phyloP scores from a whole-genome alignment of 2,888 invertebrate species.

The Marasmarcha lunaedactyla region DNA sequence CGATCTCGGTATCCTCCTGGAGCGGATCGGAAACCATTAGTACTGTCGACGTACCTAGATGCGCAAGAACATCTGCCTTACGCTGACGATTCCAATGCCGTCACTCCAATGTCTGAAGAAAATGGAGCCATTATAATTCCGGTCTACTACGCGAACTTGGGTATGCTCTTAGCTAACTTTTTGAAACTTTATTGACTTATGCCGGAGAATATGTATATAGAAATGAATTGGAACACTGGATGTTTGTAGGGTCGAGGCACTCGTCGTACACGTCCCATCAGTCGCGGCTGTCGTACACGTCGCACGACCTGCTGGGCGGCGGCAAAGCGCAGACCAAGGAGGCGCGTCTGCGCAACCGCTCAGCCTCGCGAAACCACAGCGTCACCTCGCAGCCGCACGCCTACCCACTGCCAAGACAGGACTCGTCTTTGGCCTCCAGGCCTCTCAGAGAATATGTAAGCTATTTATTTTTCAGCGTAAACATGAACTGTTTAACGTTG shows the following conservation, averaged over 20 bases:
- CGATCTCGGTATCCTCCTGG: slow-evolving; percentile 84
- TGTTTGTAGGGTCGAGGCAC: slow-evolving; percentile 81
- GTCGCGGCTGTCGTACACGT: slow-evolving; percentile 92
- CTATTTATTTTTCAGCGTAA: too few species aligned
- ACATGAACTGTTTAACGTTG: slow-evolving; percentile 2
- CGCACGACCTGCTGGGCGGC: slow-evolving; percentile 90
- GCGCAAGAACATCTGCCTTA: slow-evolving; percentile 96
- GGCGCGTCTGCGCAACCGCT: slow-evolving; percentile 81
- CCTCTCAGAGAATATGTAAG: slow-evolving; percentile 82
- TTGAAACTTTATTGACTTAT: background rate
- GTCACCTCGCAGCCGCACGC: slow-evolving; percentile 71
- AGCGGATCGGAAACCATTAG: slow-evolving; percentile 92
- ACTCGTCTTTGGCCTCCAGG: slow-evolving; percentile 71
- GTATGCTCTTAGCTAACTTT: slow-evolving; percentile 37
- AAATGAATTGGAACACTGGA: too few species aligned
- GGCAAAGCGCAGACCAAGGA: slow-evolving; percentile 85
- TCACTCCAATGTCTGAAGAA: slow-evolving; percentile 98
- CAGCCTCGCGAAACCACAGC: slow-evolving; percentile 77
- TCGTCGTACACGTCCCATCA: slow-evolving; percentile 97
- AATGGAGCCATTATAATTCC: slow-evolving; percentile 95
- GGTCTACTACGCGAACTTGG: slow-evolving; percentile 88
- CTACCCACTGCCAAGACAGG: slow-evolving; percentile 60
- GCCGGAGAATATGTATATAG: too few species aligned
- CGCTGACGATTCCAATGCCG: slow-evolving; percentile 97
- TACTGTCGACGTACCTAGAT: slow-evolving; percentile 93